Conservation (phyloP, 92 coral and sea anemone species). For the Meandrina meandrites region DNA sequence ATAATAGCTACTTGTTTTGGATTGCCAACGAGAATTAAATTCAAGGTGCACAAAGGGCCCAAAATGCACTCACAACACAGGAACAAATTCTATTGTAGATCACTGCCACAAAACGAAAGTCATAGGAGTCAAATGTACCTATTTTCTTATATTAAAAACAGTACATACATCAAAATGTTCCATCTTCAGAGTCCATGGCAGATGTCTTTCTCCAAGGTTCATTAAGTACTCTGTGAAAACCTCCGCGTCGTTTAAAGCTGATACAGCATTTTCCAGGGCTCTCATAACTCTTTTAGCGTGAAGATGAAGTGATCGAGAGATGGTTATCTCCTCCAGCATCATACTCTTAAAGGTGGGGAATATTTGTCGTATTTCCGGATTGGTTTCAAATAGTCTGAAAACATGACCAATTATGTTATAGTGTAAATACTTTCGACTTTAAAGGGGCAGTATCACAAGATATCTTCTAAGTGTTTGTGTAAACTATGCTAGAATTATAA, state of each 20-base stretch:
- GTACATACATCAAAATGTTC: slow-evolving; percentile 58
- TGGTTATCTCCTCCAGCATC: slow-evolving; percentile 59
- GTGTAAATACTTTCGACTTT: neutral
- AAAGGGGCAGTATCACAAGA: no score
- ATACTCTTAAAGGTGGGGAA: slow-evolving; percentile 71
- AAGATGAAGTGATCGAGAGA: slow-evolving; percentile 69
- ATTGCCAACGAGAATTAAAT: no score
- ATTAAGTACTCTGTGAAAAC: slow-evolving; percentile 37
- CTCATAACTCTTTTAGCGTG: slow-evolving; percentile 77
- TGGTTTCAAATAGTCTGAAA: slow-evolving; percentile 58
- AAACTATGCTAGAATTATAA: no score
- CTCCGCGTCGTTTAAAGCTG: slow-evolving; percentile 60
- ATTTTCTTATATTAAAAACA: neutral
- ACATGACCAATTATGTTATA: neutral
- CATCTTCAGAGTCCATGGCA: slow-evolving; percentile 54
- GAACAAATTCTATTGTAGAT: no score
- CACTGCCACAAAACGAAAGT: no score
- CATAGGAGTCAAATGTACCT: no score
- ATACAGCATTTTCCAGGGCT: slow-evolving; percentile 58
- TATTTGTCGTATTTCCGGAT: slow-evolving; percentile 63
- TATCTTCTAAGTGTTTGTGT: no score
- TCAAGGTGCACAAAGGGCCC: no score
- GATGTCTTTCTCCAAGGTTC: slow-evolving; percentile 64
- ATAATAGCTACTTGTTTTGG: no score
- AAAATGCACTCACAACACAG: no score